These are phyloP conservation scores for Temnothorax curvispinosus DNA, from an alignment of 1,140 invertebrate species.

Conservation along the genomic window DNA sequence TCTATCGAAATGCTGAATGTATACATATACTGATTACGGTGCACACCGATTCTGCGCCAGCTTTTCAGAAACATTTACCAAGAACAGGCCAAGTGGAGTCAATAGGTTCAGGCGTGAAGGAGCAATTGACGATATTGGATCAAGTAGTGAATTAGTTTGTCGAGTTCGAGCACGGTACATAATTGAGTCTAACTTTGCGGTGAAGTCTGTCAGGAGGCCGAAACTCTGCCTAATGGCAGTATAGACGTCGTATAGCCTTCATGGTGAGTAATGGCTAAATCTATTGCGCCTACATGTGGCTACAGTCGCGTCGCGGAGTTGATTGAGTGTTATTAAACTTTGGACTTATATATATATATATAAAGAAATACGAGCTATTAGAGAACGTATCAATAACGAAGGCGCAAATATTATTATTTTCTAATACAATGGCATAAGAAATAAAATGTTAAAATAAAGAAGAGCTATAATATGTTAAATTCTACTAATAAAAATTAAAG, in stretches of 20 bases:
- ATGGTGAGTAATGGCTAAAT: slow-evolving; percentile 54
- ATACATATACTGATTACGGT: neutral
- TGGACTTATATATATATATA: neutral
- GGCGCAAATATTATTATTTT: neutral
- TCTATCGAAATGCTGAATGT: neutral
- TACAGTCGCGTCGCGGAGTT: neutral
- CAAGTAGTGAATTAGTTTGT: slow-evolving; percentile 66
- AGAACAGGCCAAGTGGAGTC: slow-evolving; percentile 34
- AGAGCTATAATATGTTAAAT: neutral
- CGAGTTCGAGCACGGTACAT: slow-evolving; percentile 60
- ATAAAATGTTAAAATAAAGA: neutral
- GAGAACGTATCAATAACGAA: neutral
- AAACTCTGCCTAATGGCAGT: slow-evolving; percentile 43
- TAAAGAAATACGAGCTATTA: slow-evolving; percentile 1
- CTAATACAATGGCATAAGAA: neutral
- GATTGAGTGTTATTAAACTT: slow-evolving; percentile 4
- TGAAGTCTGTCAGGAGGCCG: slow-evolving; percentile 51
- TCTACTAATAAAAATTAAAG: neutral
- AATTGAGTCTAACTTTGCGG: slow-evolving; percentile 56
- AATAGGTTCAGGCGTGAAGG: slow-evolving; percentile 51
- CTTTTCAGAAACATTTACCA: slow-evolving; percentile 36
- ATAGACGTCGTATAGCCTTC: slow-evolving; percentile 37
- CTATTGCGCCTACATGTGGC: slow-evolving; percentile 33
- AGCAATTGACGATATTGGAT: slow-evolving; percentile 66
- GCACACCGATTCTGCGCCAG: neutral